Evolutionary conservation across 2,113 vertebrate genomes (phyloP).

Genomic region (Steatornis caripensis): DNA sequence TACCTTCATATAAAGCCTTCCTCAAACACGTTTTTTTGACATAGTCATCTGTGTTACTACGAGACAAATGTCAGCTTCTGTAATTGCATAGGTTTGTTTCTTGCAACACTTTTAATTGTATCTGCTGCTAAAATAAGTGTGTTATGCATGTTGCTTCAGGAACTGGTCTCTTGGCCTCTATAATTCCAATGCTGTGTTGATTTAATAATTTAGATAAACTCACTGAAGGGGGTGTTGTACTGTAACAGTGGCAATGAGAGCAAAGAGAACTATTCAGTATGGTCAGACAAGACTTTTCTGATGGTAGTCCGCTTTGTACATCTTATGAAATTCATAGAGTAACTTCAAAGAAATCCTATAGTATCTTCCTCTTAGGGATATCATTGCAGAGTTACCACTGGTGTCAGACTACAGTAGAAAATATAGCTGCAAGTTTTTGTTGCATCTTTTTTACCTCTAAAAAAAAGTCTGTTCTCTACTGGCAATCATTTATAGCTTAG

Average conservation of each 20-base stretch:
- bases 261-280: not conserved
- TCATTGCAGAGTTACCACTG: not conserved
- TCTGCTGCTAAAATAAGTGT: not conserved
- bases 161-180: constrained; percentile 4
- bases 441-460: not conserved
- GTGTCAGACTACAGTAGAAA: not conserved
- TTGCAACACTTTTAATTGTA: not conserved
- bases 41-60: not conserved
- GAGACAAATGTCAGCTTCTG: not conserved
- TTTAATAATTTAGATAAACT: constrained; percentile 6
- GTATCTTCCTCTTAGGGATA: not conserved
- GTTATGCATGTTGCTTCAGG: not conserved
- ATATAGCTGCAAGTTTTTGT: not conserved
- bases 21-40: not conserved
- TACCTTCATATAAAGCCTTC: not conserved
- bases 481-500: not conserved
- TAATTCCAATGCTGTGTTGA: not conserved
- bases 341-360: not conserved
- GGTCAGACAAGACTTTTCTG: not conserved
- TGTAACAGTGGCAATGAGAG: not conserved
- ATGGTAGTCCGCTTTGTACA: not conserved
- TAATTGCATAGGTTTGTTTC: not conserved
- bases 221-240: not conserved
- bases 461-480: not conserved
- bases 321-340: not conserved